Percentiles rank a stretch among this genome's conserved stretches.
Evolutionary conservation across 2,113 vertebrate genomes (phyloP).

Genomic region (Synodontis membranacea): DNA sequence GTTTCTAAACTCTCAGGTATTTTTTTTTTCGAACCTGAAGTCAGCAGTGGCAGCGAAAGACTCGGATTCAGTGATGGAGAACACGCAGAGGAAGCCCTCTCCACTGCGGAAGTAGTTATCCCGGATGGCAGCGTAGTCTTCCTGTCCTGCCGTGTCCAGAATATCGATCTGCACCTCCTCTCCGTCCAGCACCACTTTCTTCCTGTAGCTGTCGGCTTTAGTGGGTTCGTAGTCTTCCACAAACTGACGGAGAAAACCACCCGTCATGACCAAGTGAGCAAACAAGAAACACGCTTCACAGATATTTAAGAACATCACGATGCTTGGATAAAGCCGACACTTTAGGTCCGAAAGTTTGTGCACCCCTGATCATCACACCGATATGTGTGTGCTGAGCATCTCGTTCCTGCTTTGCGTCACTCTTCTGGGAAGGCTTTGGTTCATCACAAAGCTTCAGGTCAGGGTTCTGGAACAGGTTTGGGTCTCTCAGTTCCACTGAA

Average conservation of each 20-base stretch:
- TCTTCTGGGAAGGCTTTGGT: not conserved
- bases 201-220: constrained; percentile 88
- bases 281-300: not conserved
- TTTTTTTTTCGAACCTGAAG: constrained; percentile 79
- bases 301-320: not conserved
- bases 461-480: no score
- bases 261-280: not conserved
- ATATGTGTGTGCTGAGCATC: not conserved
- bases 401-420: not conserved
- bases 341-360: not conserved
- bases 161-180: constrained; percentile 90
- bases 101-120: constrained; percentile 89
- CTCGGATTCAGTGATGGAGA: constrained; percentile 87
- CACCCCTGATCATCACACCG: not conserved
- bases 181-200: constrained; percentile 86
- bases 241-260: constrained; percentile 68
- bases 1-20: not conserved
- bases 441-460: no score
- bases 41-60: constrained; percentile 87
- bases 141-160: constrained; percentile 85
- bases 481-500: no score
- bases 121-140: constrained; percentile 87
- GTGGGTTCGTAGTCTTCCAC: constrained; percentile 90
- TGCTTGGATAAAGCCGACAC: not conserved
- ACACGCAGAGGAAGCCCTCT: constrained; percentile 87